phyloP scores from a whole-genome alignment of 2,888 invertebrate genomes.

The Drosophila colorata region DNA sequence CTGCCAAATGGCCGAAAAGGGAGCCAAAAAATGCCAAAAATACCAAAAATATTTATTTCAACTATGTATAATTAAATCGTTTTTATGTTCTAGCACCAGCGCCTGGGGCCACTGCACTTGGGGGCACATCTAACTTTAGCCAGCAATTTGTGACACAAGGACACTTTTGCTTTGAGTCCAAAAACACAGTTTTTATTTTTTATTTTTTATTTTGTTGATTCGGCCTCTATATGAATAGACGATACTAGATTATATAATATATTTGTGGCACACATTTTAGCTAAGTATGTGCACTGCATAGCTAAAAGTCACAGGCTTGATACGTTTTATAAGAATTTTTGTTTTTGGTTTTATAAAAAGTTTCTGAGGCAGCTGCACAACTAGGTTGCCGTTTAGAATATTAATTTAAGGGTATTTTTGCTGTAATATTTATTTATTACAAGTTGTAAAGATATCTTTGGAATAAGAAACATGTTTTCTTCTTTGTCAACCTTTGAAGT shows the following conservation, averaged over 20 bases:
- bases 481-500: too few species aligned
- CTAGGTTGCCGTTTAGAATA: too few species aligned
- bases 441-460: too few species aligned
- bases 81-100: conserved; percentile 40
- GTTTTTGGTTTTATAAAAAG: too few species aligned
- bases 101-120: conserved; percentile 42
- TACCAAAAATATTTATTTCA: conserved; percentile 58
- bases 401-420: too few species aligned
- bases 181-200: not conserved
- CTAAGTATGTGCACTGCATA: conserved; percentile 6
- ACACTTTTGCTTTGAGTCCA: conserved; percentile 27
- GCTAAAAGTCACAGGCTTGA: conserved; percentile 1
- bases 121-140: conserved; percentile 41
- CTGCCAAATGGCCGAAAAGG: conserved; percentile 61
- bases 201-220: not conserved
- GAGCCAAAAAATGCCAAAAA: conserved; percentile 54
- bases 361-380: too few species aligned
- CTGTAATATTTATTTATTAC: too few species aligned
- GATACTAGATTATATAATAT: conserved; percentile 17
- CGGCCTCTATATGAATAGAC: not conserved
- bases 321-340: too few species aligned
- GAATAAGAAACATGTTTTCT: too few species aligned
- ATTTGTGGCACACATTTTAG: conserved; percentile 14
- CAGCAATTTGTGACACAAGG: conserved; percentile 49
- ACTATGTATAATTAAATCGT: conserved; percentile 65